phyloP scores from a whole-genome alignment of 2,888 invertebrate genomes.

The Cryptus viduatorius region DNA sequence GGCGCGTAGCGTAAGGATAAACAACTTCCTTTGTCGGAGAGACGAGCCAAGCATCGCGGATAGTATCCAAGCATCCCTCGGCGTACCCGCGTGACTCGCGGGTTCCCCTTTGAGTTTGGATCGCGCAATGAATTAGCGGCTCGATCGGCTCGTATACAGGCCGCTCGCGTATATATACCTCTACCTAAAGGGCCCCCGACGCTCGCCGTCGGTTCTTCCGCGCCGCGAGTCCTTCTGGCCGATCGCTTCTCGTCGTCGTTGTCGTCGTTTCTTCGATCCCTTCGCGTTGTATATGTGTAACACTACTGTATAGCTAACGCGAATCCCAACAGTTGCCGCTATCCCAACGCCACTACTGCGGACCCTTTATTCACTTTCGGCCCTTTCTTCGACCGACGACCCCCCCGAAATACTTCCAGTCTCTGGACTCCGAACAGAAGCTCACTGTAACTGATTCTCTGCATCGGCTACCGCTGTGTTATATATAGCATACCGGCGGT shows the following conservation, averaged over 20 bases:
- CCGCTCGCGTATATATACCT: constrained; percentile 39
- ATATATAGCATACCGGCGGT: background rate
- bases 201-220: constrained; percentile 51
- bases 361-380: constrained; percentile 20
- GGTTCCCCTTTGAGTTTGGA: constrained; percentile 71
- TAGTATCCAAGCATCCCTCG: constrained; percentile 36
- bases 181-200: constrained; percentile 52
- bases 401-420: background rate
- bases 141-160: constrained; percentile 64
- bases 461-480: constrained; percentile 7
- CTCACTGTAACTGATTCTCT: background rate
- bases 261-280: constrained; percentile 23
- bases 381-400: constrained; percentile 4
- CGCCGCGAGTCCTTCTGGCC: constrained; percentile 41
- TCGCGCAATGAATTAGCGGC: constrained; percentile 74
- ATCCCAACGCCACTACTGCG: background rate
- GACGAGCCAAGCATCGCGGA: constrained; percentile 43
- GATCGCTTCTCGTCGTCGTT: constrained; percentile 41
- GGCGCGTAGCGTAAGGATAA: constrained; percentile 75
- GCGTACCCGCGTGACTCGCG: constrained; percentile 53
- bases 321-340: constrained; percentile 12
- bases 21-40: constrained; percentile 76
- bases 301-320: background rate
- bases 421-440: constrained; percentile 7
- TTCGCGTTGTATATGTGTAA: background rate